Evolutionary conservation across 2,113 vertebrate species (phyloP).

Genomic region (Corythornis vintsioides): DNA sequence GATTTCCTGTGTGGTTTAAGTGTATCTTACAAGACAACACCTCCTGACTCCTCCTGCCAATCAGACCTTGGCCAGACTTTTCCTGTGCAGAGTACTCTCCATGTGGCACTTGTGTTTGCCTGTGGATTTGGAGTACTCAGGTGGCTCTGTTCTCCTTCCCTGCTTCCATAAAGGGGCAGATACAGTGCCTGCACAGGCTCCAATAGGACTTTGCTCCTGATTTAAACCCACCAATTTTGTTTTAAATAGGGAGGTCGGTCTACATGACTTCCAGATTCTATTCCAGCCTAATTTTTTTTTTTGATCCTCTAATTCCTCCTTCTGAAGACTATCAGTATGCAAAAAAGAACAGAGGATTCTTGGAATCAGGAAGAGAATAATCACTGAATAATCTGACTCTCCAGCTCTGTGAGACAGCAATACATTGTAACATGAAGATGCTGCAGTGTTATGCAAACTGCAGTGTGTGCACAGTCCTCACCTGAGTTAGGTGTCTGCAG

Average conservation of each 20-base stretch:
- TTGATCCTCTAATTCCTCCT: neutral
- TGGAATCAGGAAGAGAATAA: neutral
- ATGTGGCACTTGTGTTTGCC: neutral
- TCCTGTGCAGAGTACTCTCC: neutral
- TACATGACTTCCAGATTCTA: neutral
- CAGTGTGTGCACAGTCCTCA: neutral
- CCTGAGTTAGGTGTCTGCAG: neutral
- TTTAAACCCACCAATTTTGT: neutral
- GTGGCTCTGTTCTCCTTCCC: accelerated
- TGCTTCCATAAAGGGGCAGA: neutral
- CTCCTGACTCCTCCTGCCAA: neutral
- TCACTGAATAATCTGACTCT: neutral
- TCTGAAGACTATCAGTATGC: neutral
- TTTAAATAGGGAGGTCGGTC: neutral
- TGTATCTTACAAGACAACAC: neutral
- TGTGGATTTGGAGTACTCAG: neutral
- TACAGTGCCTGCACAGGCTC: neutral
- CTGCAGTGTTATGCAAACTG: neutral
- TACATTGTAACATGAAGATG: neutral
- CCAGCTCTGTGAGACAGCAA: neutral
- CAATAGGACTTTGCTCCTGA: neutral
- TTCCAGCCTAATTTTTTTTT: neutral
- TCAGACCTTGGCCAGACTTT: neutral
- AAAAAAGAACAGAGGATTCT: neutral
- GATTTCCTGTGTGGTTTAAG: neutral